Conservation (phyloP, 2,888 invertebrate genomes). For the Nemoura dubitans region DNA sequence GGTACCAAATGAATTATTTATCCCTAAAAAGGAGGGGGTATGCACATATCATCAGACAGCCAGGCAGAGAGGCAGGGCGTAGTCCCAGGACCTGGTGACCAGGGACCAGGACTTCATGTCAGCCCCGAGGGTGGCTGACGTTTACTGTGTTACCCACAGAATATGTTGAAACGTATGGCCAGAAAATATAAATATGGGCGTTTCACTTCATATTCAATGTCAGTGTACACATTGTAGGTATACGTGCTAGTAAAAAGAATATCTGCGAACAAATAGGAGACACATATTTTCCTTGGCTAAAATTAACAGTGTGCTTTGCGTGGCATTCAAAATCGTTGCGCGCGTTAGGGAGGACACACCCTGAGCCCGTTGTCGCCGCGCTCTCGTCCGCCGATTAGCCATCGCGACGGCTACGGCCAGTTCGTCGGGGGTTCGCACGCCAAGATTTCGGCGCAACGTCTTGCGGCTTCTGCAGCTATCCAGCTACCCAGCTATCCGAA, state of each 20-base stretch:
- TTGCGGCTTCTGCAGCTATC: no score
- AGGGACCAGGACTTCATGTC: background rate
- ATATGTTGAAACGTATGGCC: background rate
- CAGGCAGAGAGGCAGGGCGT: background rate
- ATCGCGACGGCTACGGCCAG: no score
- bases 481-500: no score
- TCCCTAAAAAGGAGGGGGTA: background rate
- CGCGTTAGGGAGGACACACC: background rate
- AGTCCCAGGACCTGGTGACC: background rate
- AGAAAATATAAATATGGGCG: background rate
- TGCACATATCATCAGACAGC: background rate
- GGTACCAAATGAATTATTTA: background rate
- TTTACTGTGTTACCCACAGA: background rate
- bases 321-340: background rate
- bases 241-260: background rate
- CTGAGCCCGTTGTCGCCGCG: background rate
- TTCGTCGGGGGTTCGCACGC: background rate
- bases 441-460: background rate
- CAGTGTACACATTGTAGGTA: background rate
- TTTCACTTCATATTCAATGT: conserved; percentile 7
- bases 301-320: background rate
- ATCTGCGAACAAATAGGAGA: background rate
- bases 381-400: no score
- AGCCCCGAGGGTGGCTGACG: background rate
- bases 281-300: background rate